These are phyloP conservation scores for Arizona elegans DNA, from an alignment of 2,113 vertebrate species.

Conservation along the genomic window DNA sequence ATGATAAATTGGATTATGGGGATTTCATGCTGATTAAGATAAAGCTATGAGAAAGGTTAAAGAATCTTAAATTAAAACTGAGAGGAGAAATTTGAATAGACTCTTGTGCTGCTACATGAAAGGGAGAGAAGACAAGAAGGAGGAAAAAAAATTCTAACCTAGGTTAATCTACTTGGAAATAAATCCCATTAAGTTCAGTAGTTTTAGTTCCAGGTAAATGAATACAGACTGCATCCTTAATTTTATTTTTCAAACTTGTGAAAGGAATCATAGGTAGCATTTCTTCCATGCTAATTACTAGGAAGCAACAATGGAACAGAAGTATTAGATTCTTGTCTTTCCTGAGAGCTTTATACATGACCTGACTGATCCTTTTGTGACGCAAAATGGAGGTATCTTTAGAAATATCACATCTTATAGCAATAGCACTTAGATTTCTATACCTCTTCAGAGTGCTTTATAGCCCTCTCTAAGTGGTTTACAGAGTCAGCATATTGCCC, in stretches of 20 bases:
- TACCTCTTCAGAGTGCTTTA: no score
- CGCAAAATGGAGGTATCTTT: not conserved
- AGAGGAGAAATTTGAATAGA: not conserved
- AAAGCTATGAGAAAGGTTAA: not conserved
- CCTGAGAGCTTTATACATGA: not conserved
- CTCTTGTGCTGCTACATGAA: not conserved
- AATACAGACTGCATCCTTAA: not conserved
- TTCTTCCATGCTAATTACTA: not conserved
- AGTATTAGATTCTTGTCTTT: not conserved
- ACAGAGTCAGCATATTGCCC: no score
- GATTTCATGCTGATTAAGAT: not conserved
- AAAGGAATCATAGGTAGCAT: not conserved
- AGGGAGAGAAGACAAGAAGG: not conserved
- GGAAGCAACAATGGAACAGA: not conserved
- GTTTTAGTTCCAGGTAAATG: not conserved
- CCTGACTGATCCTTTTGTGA: not conserved
- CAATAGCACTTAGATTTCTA: no score
- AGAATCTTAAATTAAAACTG: not conserved
- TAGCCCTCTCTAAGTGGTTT: no score
- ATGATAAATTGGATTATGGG: not conserved
- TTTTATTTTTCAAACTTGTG: not conserved
- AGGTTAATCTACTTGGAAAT: not conserved
- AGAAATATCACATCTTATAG: not conserved
- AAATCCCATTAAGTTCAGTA: not conserved
- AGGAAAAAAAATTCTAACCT: not conserved